A percentile compares a stretch with the other conserved stretches of the same genome.
phyloP scores from a whole-genome alignment of 2,888 invertebrate species.

The Rhingia campestris region DNA sequence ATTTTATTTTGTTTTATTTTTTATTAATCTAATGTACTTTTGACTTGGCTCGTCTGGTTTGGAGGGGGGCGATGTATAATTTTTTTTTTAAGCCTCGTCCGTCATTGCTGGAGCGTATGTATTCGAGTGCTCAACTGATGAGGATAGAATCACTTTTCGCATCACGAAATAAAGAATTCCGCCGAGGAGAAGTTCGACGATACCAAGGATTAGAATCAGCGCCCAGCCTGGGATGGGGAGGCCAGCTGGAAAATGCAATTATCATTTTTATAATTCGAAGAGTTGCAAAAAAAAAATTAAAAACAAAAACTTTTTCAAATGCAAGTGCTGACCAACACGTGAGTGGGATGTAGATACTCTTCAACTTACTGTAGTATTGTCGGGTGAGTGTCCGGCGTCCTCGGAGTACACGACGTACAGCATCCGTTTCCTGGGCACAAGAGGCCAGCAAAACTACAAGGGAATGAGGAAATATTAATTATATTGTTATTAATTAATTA shows the following conservation, averaged over 20 bases:
- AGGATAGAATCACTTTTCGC: conserved; percentile 86
- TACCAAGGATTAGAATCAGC: conserved; percentile 87
- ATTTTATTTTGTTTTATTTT: conserved; percentile 56
- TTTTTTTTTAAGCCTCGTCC: conserved; percentile 77
- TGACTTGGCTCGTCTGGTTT: conserved; percentile 19
- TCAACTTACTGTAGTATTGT: conserved; percentile 89
- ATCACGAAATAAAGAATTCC: conserved; percentile 87
- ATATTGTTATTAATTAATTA: conserved; percentile 75
- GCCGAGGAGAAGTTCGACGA: conserved; percentile 88
- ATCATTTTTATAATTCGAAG: conserved; percentile 9
- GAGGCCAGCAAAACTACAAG: conserved; percentile 87
- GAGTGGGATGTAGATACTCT: neutral
- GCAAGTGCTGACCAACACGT: neutral
- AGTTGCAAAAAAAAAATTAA: conserved; percentile 48
- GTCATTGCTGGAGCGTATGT: conserved; percentile 81
- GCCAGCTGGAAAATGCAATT: conserved; percentile 83
- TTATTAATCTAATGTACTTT: conserved; percentile 5
- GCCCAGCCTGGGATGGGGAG: conserved; percentile 91
- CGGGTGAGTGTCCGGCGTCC: conserved; percentile 91
- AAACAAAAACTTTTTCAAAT: conserved; percentile 26
- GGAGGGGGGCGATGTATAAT: too few species aligned
- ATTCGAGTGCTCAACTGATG: conserved; percentile 79
- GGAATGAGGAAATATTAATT: conserved; percentile 77
- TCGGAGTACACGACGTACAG: conserved; percentile 89
- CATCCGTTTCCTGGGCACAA: conserved; percentile 88